phyloP scores from a whole-genome alignment of 2,888 invertebrate species.

The Caenorhabditis uteleia region DNA sequence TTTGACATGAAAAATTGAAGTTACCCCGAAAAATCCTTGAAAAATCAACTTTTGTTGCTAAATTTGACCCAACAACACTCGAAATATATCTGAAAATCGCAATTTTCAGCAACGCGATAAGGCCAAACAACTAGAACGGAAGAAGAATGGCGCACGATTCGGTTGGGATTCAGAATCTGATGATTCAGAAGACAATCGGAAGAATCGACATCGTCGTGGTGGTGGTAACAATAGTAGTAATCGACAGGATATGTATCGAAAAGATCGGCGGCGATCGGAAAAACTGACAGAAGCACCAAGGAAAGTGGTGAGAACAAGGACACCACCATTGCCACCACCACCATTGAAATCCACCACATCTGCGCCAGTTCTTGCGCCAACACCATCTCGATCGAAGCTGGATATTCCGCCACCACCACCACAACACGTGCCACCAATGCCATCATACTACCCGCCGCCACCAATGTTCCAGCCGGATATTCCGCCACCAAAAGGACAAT shows the following conservation, averaged over 20 bases:
- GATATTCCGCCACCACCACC: background rate
- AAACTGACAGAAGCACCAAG: constrained; percentile 2
- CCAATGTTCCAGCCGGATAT: background rate
- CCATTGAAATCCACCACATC: background rate
- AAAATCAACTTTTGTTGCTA: no score
- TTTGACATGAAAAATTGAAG: background rate
- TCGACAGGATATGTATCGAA: background rate
- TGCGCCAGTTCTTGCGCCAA: background rate
- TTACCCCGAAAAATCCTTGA: no score
- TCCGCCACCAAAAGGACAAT: constrained; percentile 1
- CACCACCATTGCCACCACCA: background rate
- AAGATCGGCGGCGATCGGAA: background rate
- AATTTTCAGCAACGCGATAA: constrained; percentile 7
- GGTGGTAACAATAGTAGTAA: background rate
- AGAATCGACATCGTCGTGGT: background rate
- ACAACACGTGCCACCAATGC: no score
- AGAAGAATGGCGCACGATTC: background rate
- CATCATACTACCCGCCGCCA: background rate
- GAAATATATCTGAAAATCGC: no score
- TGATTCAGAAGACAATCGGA: constrained; percentile 27
- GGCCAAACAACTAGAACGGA: background rate
- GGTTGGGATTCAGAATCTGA: constrained; percentile 30
- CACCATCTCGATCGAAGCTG: background rate
- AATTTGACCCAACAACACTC: no score
- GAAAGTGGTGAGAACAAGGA: background rate